Evolutionary conservation across 2,888 invertebrate genomes (phyloP).

Genomic region (Balanococcus diminutus): DNA sequence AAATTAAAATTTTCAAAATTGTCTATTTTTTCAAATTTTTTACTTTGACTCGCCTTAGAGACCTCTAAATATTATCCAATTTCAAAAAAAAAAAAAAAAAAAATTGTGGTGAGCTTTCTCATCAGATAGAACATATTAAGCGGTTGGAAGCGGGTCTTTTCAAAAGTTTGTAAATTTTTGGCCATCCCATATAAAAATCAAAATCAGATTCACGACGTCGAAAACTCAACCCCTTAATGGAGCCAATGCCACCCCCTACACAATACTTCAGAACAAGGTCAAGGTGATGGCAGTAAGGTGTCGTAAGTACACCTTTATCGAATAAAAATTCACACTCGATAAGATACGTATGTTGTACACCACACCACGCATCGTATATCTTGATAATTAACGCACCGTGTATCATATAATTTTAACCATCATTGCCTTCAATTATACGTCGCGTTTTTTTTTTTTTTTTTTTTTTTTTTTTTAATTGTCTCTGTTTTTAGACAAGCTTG

Average conservation of each 20-base stretch:
- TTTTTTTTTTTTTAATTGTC: neutral
- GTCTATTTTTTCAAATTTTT: too few relatives aligned
- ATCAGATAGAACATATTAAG: too few relatives aligned
- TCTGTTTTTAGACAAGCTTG: neutral
- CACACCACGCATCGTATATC: neutral
- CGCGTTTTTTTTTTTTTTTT: neutral
- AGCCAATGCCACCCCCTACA: neutral
- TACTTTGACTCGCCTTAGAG: too few relatives aligned
- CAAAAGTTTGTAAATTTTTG: too few relatives aligned
- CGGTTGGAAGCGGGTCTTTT: too few relatives aligned
- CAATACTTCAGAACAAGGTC: neutral
- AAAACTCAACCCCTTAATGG: neutral
- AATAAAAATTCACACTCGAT: neutral
- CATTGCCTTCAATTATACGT: neutral
- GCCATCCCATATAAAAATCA: too few relatives aligned
- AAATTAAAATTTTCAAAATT: too few relatives aligned
- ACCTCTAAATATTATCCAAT: too few relatives aligned
- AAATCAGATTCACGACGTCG: neutral
- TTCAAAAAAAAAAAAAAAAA: too few relatives aligned
- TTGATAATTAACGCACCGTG: neutral
- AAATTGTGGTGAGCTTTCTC: too few relatives aligned
- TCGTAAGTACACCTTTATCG: neutral
- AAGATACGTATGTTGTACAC: neutral
- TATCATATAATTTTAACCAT: neutral
- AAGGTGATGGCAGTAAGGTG: neutral